Conservation (phyloP, 2,797 vertebrate genomes). For the Amblyopsis hoosieri region DNA sequence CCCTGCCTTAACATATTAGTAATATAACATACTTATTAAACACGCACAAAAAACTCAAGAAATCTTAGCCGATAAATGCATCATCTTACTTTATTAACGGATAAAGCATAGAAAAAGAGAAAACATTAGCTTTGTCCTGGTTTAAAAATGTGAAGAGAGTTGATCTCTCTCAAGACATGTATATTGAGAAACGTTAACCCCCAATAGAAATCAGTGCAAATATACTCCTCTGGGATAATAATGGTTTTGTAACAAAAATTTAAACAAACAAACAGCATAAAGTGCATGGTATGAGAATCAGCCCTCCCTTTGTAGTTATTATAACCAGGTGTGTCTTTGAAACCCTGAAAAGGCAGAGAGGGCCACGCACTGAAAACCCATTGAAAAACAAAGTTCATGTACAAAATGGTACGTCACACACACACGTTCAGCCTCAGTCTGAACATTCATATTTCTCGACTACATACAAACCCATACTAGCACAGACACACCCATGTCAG, state of each 20-base stretch:
- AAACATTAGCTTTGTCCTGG: constrained; percentile 59
- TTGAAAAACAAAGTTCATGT: constrained; percentile 8
- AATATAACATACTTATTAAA: too few relatives aligned
- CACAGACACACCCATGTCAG: neutral
- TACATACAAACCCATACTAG: constrained; percentile 38
- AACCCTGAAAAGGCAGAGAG: constrained; percentile 43
- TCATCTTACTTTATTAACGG: constrained; percentile 58
- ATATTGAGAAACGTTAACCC: constrained; percentile 32
- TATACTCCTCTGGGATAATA: constrained; percentile 47
- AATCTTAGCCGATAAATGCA: neutral
- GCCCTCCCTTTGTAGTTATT: constrained; percentile 41
- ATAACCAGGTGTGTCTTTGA: constrained; percentile 16
- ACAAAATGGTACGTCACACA: constrained; percentile 13
- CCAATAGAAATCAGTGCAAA: constrained; percentile 74
- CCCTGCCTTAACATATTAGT: too few relatives aligned
- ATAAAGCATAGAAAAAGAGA: constrained; percentile 62
- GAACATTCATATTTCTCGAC: constrained; percentile 49
- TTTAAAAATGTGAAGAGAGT: constrained; percentile 69
- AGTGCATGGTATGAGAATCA: constrained; percentile 78
- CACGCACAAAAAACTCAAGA: too few relatives aligned
- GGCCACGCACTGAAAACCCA: constrained; percentile 35
- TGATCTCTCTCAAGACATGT: constrained; percentile 37
- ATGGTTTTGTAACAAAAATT: constrained; percentile 33
- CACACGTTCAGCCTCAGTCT: constrained; percentile 41
- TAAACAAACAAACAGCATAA: constrained; percentile 64